phyloP scores from a whole-genome alignment of 2,888 invertebrate genomes.

The Philhelius pedissequus region DNA sequence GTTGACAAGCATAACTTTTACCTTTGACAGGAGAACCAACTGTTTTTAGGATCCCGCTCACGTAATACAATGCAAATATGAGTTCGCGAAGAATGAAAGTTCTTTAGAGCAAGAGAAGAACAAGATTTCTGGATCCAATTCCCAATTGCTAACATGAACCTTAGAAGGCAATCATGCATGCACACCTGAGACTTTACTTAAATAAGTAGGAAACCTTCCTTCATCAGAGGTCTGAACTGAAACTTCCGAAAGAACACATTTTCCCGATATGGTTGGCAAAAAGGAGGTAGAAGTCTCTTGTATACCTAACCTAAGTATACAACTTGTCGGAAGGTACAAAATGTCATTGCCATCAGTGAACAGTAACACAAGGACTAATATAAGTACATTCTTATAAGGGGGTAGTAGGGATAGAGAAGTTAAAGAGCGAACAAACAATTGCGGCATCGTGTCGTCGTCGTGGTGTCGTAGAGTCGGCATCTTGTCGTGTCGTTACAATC shows the following conservation, averaged over 20 bases:
- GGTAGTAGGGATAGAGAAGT: conserved; percentile 39
- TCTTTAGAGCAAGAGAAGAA: not conserved
- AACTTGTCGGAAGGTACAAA: no score
- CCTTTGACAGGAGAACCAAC: conserved; percentile 61
- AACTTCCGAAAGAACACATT: conserved; percentile 22
- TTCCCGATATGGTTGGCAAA: not conserved
- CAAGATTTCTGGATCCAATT: conserved; percentile 33
- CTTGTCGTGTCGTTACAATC: conserved; percentile 33
- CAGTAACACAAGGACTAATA: not conserved
- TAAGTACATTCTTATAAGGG: no score
- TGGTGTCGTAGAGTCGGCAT: no score
- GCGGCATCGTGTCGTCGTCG: conserved; percentile 10
- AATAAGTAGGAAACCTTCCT: conserved; percentile 31
- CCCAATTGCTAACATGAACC: conserved; percentile 46
- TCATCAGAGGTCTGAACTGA: not conserved
- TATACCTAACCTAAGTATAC: no score
- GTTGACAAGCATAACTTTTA: conserved; percentile 65
- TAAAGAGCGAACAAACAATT: conserved; percentile 64
- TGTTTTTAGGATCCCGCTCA: conserved; percentile 48
- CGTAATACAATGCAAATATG: conserved; percentile 64
- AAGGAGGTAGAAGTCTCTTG: not conserved
- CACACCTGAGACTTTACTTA: conserved; percentile 43
- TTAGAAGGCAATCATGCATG: conserved; percentile 56
- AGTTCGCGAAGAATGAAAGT: not conserved
- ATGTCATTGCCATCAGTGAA: conserved; percentile 42